phyloP scores from a whole-genome alignment of 1,140 invertebrate genomes.

The Ganaspis sp. region DNA sequence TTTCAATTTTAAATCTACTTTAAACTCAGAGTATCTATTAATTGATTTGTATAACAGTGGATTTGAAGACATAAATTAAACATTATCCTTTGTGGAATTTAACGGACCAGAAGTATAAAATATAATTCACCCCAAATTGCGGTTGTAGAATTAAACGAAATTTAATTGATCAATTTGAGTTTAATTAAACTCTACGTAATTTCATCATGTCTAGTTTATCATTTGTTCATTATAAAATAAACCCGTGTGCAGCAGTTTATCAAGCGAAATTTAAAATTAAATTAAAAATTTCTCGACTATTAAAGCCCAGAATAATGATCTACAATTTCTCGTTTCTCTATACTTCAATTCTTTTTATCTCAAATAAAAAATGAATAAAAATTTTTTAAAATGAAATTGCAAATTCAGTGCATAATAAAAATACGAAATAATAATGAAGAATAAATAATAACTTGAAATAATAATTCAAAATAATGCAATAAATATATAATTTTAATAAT shows the following conservation, averaged over 20 bases:
- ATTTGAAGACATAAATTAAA: neutral
- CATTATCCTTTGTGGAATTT: neutral
- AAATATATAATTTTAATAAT: too few species aligned
- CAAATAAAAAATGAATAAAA: too few species aligned
- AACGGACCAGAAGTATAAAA: neutral
- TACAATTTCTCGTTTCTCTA: too few species aligned
- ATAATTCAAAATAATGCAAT: too few species aligned
- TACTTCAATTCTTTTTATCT: too few species aligned
- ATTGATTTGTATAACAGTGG: neutral
- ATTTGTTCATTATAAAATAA: conserved; percentile 2
- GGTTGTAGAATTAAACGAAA: neutral
- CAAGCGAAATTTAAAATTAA: neutral
- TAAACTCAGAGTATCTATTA: too few species aligned
- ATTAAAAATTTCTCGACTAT: neutral
- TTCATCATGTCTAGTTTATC: neutral
- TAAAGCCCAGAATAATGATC: too few species aligned
- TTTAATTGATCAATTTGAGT: conserved; percentile 2
- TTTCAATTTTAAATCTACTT: too few species aligned
- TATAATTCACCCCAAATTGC: neutral
- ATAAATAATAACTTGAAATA: too few species aligned
- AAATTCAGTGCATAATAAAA: too few species aligned
- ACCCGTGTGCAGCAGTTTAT: neutral
- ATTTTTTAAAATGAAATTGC: too few species aligned
- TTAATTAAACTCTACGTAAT: neutral
- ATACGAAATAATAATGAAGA: too few species aligned